phyloP scores from a whole-genome alignment of 1,140 invertebrate species.

The Meteorus sp. region DNA sequence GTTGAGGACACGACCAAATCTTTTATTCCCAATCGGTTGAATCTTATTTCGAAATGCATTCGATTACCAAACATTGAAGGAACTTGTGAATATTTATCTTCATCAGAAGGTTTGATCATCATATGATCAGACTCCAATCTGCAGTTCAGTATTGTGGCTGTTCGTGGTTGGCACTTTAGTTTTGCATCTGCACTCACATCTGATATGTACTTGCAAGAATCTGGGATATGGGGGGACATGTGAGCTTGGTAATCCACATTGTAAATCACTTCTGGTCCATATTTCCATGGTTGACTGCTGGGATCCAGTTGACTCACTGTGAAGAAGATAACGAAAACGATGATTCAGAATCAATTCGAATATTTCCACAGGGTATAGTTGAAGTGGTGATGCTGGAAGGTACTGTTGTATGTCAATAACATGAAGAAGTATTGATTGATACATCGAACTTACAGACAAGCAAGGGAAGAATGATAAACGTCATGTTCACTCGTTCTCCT shows the following conservation, averaged over 20 bases:
- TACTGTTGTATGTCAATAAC: no score
- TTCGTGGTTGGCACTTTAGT: slow-evolving; percentile 13
- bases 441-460: slow-evolving; percentile 14
- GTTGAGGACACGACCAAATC: slow-evolving; percentile 11
- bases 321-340: not conserved
- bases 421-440: no score
- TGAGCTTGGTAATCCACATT: slow-evolving; percentile 17
- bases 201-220: not conserved
- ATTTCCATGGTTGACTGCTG: not conserved
- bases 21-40: slow-evolving; percentile 16
- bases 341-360: no score
- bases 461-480: slow-evolving; percentile 21
- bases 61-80: not conserved
- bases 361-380: no score
- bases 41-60: slow-evolving; percentile 16
- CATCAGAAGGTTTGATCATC: not conserved
- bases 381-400: no score
- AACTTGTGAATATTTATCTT: not conserved
- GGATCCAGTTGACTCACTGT: slow-evolving; percentile 8
- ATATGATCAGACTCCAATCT: not conserved
- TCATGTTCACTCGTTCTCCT: no score
- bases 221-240: not conserved
- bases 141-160: slow-evolving; percentile 7
- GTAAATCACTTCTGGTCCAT: slow-evolving; percentile 7
- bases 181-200: not conserved